These are phyloP conservation scores for Pungitius pungitius DNA, from an alignment of 2,113 vertebrate species.

Conservation along the genomic window DNA sequence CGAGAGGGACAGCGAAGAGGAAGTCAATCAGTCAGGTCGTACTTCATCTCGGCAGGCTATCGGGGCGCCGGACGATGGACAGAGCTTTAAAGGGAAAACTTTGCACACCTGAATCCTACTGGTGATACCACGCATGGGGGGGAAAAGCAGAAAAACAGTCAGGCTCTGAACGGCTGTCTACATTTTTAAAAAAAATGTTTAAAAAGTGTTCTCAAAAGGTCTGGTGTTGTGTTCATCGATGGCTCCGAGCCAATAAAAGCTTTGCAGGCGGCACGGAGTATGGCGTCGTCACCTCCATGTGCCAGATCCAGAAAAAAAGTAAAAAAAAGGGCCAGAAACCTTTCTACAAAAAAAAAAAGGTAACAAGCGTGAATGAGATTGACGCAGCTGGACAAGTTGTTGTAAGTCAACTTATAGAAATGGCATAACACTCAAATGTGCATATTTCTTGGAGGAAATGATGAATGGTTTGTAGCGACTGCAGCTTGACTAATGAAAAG, in stretches of 20 bases:
- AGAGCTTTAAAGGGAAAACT: conserved; percentile 23
- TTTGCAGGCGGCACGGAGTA: background rate
- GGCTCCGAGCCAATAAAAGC: conserved; percentile 1
- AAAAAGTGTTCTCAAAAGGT: background rate
- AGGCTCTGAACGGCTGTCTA: background rate
- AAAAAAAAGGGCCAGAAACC: background rate
- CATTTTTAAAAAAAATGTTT: conserved; percentile 7
- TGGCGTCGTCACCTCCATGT: background rate
- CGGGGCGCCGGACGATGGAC: conserved; percentile 37
- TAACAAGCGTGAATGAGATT: background rate
- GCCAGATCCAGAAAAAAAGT: background rate
- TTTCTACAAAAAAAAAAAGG: background rate
- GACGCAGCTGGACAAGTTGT: background rate
- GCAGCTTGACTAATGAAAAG: background rate
- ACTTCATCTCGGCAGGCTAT: conserved; percentile 57
- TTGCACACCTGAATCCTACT: conserved; percentile 12
- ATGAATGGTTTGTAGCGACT: background rate
- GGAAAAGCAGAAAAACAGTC: background rate
- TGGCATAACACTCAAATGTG: background rate
- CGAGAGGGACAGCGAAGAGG: conserved; percentile 58
- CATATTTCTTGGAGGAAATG: background rate
- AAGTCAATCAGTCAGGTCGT: conserved; percentile 62
- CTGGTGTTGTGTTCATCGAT: background rate
- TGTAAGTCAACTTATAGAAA: background rate
- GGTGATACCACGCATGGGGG: background rate